Percentiles rank a stretch among this genome's conserved stretches.
phyloP scores from a whole-genome alignment of 2,113 vertebrate genomes.

The Dipodomys spectabilis region DNA sequence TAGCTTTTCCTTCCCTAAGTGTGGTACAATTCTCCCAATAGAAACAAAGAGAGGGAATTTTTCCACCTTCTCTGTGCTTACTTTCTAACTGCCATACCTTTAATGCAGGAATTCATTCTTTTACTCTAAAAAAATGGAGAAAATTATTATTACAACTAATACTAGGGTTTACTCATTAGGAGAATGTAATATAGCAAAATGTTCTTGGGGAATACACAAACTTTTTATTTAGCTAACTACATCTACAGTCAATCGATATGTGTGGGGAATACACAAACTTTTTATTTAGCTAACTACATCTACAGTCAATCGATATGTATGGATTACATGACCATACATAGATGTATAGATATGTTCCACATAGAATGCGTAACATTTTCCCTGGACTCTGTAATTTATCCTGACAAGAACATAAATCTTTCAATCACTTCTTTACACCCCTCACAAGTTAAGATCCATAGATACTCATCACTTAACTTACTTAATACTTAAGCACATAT shows the following conservation, averaged over 20 bases:
- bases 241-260: neutral
- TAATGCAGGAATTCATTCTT: conserved; percentile 16
- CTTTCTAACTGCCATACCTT: neutral
- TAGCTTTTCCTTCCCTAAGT: neutral
- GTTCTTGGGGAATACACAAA: neutral
- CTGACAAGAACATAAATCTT: neutral
- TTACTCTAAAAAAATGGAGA: conserved; percentile 14
- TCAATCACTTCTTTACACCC: neutral
- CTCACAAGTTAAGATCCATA: neutral
- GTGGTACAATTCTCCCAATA: neutral
- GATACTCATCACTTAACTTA: neutral
- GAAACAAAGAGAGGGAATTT: neutral
- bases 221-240: conserved; percentile 6
- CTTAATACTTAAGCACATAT: neutral
- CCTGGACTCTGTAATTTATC: neutral
- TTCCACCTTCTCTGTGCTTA: neutral
- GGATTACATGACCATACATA: neutral
- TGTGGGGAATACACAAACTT: neutral
- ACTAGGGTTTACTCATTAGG: conserved; percentile 23
- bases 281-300: conserved; percentile 15
- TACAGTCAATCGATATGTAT: neutral
- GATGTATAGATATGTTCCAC: neutral
- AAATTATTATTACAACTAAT: conserved; percentile 12
- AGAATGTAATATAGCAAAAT: conserved; percentile 9
- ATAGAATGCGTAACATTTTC: neutral